Percentiles rank a stretch among this genome's conserved stretches.
Conservation (phyloP, 2,113 vertebrate species). For the Indicator indicator region DNA sequence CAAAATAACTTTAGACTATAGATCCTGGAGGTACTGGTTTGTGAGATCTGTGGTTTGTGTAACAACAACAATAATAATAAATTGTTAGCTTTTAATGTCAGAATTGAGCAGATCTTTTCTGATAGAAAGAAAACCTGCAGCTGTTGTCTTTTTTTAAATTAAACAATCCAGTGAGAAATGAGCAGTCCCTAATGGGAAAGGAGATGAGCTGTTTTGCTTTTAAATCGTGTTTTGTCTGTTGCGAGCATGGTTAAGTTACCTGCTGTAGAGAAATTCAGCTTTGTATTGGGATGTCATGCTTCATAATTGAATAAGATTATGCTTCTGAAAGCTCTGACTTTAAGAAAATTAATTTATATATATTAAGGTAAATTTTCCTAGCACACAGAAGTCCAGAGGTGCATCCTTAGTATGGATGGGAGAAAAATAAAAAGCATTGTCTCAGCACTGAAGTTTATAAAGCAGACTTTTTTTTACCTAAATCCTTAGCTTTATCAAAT, state of each 20-base stretch:
- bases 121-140: neutral
- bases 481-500: neutral
- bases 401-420: neutral
- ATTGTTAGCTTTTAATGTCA: neutral
- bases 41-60: neutral
- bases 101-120: neutral
- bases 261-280: neutral
- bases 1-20: neutral
- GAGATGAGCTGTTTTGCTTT: conserved; percentile 2
- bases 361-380: conserved; percentile 20
- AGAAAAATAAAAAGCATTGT: accelerated
- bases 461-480: neutral
- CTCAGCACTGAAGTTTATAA: neutral
- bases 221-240: neutral
- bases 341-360: neutral
- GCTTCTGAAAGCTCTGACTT: neutral
- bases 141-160: neutral
- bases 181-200: neutral
- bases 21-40: neutral
- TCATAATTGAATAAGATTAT: conserved; percentile 42
- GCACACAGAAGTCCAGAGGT: neutral
- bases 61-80: neutral
- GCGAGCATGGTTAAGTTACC: neutral
- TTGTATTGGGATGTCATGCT: conserved; percentile 22
- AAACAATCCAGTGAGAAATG: neutral